A percentile compares a stretch with the other conserved stretches of the same genome.
phyloP scores from a whole-genome alignment of 2,888 invertebrate species.

The Nesidiocoris tenuis region DNA sequence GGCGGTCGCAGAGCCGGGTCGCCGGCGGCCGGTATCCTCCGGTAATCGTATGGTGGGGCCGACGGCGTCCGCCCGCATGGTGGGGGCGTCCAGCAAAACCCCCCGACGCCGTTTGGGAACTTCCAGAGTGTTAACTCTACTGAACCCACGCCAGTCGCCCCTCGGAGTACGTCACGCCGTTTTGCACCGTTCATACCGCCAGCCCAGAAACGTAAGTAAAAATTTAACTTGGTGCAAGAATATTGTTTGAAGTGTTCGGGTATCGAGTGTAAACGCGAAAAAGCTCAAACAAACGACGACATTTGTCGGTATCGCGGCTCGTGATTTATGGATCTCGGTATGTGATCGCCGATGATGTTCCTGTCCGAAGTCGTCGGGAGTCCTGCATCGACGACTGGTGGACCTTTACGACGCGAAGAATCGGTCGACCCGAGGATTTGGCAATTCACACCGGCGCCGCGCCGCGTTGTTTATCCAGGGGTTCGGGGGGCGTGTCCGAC shows the following conservation, averaged over 20 bases:
- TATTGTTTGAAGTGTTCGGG: not conserved
- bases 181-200: conserved; percentile 10
- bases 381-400: not conserved
- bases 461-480: too few species aligned
- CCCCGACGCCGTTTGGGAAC: conserved; percentile 5
- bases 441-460: too few species aligned
- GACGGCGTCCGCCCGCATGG: conserved; percentile 4
- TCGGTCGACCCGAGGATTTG: not conserved
- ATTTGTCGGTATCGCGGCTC: not conserved
- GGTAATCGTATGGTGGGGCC: conserved; percentile 33
- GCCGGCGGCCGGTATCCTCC: conserved; percentile 1
- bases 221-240: not conserved
- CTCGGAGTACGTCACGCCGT: conserved; percentile 28
- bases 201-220: conserved; percentile 29
- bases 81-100: conserved; percentile 36
- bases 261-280: not conserved
- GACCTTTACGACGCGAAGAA: not conserved
- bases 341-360: not conserved
- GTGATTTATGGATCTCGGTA: not conserved
- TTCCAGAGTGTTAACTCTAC: conserved; percentile 38
- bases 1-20: not conserved
- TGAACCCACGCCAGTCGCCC: conserved; percentile 30
- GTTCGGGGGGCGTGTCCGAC: not conserved
- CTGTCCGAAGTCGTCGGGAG: not conserved
- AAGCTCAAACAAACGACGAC: not conserved